Evolutionary conservation across 2,888 invertebrate species (phyloP).

Genomic region (Hirtodrosophila alboralis): DNA sequence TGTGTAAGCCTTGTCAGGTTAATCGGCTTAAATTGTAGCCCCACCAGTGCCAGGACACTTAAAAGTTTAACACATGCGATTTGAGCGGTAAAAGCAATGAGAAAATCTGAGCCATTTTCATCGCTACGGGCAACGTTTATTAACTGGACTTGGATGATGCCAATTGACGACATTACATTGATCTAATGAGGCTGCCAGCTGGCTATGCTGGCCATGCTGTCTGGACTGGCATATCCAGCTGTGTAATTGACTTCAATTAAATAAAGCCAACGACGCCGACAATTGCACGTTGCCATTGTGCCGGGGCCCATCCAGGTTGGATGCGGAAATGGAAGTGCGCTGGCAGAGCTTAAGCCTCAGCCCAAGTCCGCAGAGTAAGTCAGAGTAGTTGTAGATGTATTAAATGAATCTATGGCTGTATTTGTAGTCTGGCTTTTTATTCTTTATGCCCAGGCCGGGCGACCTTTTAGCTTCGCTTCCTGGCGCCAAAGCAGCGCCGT

Average conservation of each 20-base stretch:
- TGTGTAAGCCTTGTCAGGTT: conserved; percentile 38
- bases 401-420: conserved; percentile 48
- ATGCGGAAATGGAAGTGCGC: conserved; percentile 48
- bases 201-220: conserved; percentile 30
- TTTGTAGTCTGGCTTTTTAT: conserved; percentile 33
- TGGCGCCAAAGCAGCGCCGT: conserved; percentile 32
- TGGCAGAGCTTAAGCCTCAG: conserved; percentile 47
- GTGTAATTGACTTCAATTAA: conserved; percentile 83
- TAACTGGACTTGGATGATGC: conserved; percentile 46
- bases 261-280: conserved; percentile 75
- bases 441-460: conserved; percentile 34
- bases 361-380: conserved; percentile 1
- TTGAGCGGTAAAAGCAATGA: conserved; percentile 36
- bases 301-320: conserved; percentile 25
- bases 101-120: conserved; percentile 39
- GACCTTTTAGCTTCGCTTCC: conserved; percentile 61
- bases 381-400: conserved; percentile 5
- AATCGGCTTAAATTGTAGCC: conserved; percentile 61
- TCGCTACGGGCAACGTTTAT: conserved; percentile 57
- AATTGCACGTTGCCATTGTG: conserved; percentile 71
- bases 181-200: conserved; percentile 74
- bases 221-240: conserved; percentile 64
- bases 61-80: conserved; percentile 67
- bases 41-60: conserved; percentile 45
- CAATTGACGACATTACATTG: conserved; percentile 55